Evolutionary conservation across 2,797 vertebrate species (phyloP), one percentile per base, ranked within the genome.

Genomic region (Prionace glauca): DNA sequence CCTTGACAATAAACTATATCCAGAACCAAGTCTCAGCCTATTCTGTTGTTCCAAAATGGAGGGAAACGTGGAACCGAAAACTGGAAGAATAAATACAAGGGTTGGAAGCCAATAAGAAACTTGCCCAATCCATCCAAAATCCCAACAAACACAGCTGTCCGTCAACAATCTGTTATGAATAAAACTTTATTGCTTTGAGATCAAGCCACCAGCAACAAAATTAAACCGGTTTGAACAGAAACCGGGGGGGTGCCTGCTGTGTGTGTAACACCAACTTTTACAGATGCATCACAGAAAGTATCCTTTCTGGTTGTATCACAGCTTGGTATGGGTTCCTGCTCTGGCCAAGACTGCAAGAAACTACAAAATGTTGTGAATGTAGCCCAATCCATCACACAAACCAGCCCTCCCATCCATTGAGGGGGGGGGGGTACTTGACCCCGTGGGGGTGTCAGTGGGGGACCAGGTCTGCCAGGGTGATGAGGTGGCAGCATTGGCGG

Each of bases 61-160:
- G 12, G 79, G 32, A 36, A 10, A 36, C 41, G 77, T 18, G 3
- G 36, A 18, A 81, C n/a, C 8, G 79, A 36, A 18, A n/a, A 16
- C 79, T 18, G n/a, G 18, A 20, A 41, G 16, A 36, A 16, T 3
- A n/a, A 79, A 20, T 65, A 22, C n/a, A 41, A 26, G 62, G 62
- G 18, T 1, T 0, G 67, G 88, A n/a, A 62, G 32, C 3, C 1
- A 36, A 65, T 9, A 14, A 14, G 62, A 41, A 92, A 65, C n/a
- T 4, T 0, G 8, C 90, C 67, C 65, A 69, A 24, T 36, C n/a
- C 20, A 10, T 22, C 18, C 60, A 41, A 24, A n/a, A 24, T 36
- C 90, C n/a, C n/a, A 9, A 36, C 65, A 92, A 92, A 92, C 65
- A 92, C 62, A 92, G 90, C 90, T 92, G 90, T 22, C 90, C 24